phyloP scores from a whole-genome alignment of 2,113 vertebrate species.

The Thoracochromis brauschi region DNA sequence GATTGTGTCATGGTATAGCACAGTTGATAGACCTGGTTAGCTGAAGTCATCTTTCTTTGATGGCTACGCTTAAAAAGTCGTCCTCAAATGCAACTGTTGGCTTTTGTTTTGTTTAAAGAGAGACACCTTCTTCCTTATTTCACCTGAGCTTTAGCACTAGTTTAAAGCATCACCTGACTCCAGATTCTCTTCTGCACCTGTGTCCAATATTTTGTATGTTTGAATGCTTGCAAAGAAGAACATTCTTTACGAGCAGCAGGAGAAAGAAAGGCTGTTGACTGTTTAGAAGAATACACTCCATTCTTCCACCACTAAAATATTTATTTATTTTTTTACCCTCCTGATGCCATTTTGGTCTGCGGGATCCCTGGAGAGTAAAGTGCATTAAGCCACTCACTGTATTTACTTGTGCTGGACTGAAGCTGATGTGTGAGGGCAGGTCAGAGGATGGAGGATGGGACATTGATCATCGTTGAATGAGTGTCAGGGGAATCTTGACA shows the following conservation, averaged over 20 bases:
- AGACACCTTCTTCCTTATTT: not conserved
- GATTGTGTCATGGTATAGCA: not conserved
- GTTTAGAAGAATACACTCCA: conserved; percentile 22
- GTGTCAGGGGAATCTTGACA: conserved; percentile 55
- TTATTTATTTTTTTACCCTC: conserved; percentile 48
- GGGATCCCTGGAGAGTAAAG: conserved; percentile 43
- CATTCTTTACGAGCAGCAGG: conserved; percentile 8
- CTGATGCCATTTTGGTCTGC: conserved; percentile 43
- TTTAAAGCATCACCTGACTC: not conserved
- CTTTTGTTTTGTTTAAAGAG: not conserved
- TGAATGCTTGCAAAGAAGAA: not conserved
- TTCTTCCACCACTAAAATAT: conserved; percentile 27
- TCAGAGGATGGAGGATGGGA: conserved; percentile 44
- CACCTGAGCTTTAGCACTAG: not conserved
- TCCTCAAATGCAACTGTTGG: not conserved
- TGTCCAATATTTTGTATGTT: not conserved
- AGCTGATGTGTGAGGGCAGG: conserved; percentile 53
- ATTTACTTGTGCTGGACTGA: conserved; percentile 60
- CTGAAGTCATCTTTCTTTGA: not conserved
- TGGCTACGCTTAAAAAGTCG: not conserved
- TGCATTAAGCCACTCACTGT: conserved; percentile 66
- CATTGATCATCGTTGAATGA: conserved; percentile 67
- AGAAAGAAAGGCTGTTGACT: not conserved
- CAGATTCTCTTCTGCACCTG: not conserved
- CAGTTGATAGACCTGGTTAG: conserved; percentile 2